Conservation (phyloP, 1,140 invertebrate genomes). For the Papilio machaon region DNA sequence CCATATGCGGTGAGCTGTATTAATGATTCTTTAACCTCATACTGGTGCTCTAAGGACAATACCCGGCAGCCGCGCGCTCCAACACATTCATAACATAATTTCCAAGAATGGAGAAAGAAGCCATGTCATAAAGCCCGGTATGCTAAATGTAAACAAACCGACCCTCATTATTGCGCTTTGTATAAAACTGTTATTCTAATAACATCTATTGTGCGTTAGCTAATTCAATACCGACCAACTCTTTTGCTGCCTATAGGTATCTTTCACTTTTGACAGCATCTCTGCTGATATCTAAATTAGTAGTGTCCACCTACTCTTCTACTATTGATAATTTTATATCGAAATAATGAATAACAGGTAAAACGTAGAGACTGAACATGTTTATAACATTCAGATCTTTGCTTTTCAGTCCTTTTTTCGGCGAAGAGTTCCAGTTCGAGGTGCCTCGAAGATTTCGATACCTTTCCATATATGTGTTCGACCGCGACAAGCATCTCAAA, state of each 20-base stretch:
- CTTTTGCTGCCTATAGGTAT: slow-evolving; percentile 39
- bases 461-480: slow-evolving; percentile 93
- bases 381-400: slow-evolving; percentile 17
- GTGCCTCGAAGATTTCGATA: slow-evolving; percentile 94
- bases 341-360: too few species aligned
- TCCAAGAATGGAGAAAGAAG: slow-evolving; percentile 45
- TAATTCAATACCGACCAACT: slow-evolving; percentile 37
- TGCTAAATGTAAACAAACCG: slow-evolving; percentile 45
- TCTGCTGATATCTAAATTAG: neutral
- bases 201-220: slow-evolving; percentile 46
- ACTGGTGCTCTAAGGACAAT: neutral
- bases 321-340: too few species aligned
- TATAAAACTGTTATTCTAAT: slow-evolving; percentile 44
- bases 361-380: neutral
- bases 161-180: slow-evolving; percentile 41
- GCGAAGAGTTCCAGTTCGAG: slow-evolving; percentile 96
- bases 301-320: too few species aligned
- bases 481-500: slow-evolving; percentile 90
- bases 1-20: neutral
- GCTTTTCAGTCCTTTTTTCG: slow-evolving; percentile 92
- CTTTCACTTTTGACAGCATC: slow-evolving; percentile 51
- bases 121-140: slow-evolving; percentile 41
- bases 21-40: slow-evolving; percentile 16
- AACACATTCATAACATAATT: slow-evolving; percentile 35
- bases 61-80: neutral